A percentile compares a stretch with the other conserved stretches of the same genome.
Evolutionary conservation across 2,888 invertebrate species (phyloP).

Genomic region (Chrysolina haemoptera): DNA sequence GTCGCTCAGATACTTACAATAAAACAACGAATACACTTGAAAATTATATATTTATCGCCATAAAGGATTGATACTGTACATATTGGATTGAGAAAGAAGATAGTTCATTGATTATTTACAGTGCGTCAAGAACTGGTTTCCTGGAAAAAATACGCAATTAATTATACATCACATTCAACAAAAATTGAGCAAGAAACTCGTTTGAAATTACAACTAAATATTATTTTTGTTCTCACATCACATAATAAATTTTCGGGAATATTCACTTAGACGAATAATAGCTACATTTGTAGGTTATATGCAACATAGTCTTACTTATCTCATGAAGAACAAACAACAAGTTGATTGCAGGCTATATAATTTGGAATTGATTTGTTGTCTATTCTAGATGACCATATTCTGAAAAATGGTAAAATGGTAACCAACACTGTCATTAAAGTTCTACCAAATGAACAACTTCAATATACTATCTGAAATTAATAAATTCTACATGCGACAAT

Average conservation of each 20-base stretch:
- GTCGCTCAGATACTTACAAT: too few species aligned
- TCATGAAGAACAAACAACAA: too few species aligned
- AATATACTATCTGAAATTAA: too few species aligned
- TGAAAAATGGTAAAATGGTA: too few species aligned
- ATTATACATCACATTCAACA: constrained; percentile 45
- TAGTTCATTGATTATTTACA: constrained; percentile 47
- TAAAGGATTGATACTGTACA: constrained; percentile 50
- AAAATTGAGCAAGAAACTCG: constrained; percentile 50
- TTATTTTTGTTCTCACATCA: constrained; percentile 15
- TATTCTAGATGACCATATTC: too few species aligned
- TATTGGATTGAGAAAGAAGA: constrained; percentile 47
- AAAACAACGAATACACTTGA: constrained; percentile 24
- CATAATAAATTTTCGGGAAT: constrained; percentile 10
- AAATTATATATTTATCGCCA: constrained; percentile 40
- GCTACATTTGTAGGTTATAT: not conserved
- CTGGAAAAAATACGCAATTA: constrained; percentile 43
- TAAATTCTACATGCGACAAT: too few species aligned
- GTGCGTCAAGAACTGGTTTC: constrained; percentile 46
- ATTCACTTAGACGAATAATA: constrained; percentile 8
- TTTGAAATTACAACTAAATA: constrained; percentile 32
- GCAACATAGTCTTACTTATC: not conserved
- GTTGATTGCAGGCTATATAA: too few species aligned
- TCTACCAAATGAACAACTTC: too few species aligned
- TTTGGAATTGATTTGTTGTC: too few species aligned
- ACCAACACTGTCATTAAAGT: too few species aligned